Conservation (phyloP, 2,888 invertebrate genomes). For the Iselma pallidipennis region DNA sequence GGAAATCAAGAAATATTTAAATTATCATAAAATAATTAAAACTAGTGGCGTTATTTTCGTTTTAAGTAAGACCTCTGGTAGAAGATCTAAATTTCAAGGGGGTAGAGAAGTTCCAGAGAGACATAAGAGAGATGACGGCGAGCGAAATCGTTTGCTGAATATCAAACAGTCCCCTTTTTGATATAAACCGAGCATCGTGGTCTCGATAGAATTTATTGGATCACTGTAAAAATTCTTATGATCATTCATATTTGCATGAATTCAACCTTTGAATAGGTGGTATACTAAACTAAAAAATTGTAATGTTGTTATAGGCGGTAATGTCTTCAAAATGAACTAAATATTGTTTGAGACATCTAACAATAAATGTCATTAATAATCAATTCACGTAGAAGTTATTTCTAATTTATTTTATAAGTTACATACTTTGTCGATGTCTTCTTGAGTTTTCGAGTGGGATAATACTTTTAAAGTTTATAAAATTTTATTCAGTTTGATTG, state of each 20-base stretch:
- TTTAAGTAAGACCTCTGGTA: slow-evolving; percentile 51
- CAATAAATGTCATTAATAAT: slow-evolving; percentile 8
- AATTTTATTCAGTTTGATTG: slow-evolving; percentile 29
- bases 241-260: slow-evolving; percentile 34
- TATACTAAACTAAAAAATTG: no score
- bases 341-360: not conserved
- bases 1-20: not conserved
- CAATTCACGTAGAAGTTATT: slow-evolving; percentile 37
- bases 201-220: slow-evolving; percentile 43
- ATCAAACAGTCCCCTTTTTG: slow-evolving; percentile 49
- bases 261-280: slow-evolving; percentile 14
- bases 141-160: slow-evolving; percentile 54
- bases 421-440: slow-evolving; percentile 33
- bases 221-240: slow-evolving; percentile 39
- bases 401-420: slow-evolving; percentile 32
- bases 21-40: no score
- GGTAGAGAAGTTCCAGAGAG: slow-evolving; percentile 51
- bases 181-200: slow-evolving; percentile 40
- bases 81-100: slow-evolving; percentile 50
- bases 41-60: no score
- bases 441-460: slow-evolving; percentile 32
- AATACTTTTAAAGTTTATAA: slow-evolving; percentile 21
- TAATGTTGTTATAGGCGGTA: not conserved
- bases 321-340: not conserved
- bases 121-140: slow-evolving; percentile 54